Evolutionary conservation across 2,797 vertebrate species (phyloP), one percentile per base, ranked within the genome.

Genomic region (Nothura maculosa): DNA sequence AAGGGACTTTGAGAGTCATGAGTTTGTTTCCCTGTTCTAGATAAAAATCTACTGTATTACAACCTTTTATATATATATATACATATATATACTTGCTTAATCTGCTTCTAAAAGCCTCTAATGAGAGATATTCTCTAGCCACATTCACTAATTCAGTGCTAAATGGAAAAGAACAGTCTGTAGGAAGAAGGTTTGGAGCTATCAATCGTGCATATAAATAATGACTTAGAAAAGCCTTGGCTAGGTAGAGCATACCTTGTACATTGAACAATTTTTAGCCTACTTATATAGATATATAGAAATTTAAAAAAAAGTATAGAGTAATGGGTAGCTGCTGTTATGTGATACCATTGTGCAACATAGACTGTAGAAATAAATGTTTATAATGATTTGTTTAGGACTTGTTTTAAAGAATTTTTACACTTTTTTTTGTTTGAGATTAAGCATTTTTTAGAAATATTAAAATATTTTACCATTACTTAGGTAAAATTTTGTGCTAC

Each of bases 171-270:
- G 8, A 50, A 38, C 5, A 17, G 16, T 21, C 4, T 45, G 6
- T 34, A 43, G 16, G 58, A 79, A 91, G 28, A 54, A 1, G 4
- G 3, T 4, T 74, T 74, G 67, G 30, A 80, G 13, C 9, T 83
- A 34, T 18, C 60, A 36, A 17, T 45, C 58, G 28, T 43, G 28
- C 3, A 14, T n/a, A 28, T 77, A 80, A 73, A 60, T 55, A 81
- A 54, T 61, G 62, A 43, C n/a, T 67, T 67, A 66, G 55, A 77
- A 58, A 62, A 82, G 2, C 6, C 61, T 87, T 77, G 4, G 1
- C 0, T 9, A 7, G 28, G 25, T 2, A 66, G 9, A 24, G 14
- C 3, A 40, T 5, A 5, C 10, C 18, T 1, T 63, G 25, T 62
- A 48, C 55, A 57, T 30, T n/a, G 9, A 82, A 43, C 19, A 17